Conservation (phyloP, 2,797 vertebrate species). For the Sebastes nivosus region DNA sequence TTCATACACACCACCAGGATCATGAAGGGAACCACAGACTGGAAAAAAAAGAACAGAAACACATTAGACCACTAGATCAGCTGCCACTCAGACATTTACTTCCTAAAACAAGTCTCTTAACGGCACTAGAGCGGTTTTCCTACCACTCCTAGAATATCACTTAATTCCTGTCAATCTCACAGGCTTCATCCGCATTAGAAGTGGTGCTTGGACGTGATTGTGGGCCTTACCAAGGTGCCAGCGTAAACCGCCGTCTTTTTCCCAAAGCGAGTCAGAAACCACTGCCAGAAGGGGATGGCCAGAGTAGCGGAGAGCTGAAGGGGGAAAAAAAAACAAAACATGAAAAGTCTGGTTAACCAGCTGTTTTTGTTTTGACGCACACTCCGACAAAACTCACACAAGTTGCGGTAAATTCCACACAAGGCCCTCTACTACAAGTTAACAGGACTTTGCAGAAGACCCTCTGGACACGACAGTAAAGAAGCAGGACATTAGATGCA, state of each 20-base stretch:
- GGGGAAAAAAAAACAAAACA: neutral
- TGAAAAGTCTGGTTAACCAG: slow-evolving; percentile 17
- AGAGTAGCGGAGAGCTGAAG: slow-evolving; percentile 90
- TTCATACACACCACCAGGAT: slow-evolving; percentile 86
- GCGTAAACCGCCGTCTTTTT: slow-evolving; percentile 93
- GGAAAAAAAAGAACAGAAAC: slow-evolving; percentile 14
- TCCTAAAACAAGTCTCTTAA: neutral
- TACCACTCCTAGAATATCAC: neutral
- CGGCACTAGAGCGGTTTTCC: neutral
- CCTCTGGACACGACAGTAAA: neutral
- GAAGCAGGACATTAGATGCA: neutral
- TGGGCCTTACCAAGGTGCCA: slow-evolving; percentile 89
- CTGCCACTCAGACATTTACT: neutral
- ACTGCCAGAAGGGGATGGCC: slow-evolving; percentile 97
- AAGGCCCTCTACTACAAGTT: neutral
- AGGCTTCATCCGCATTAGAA: neutral
- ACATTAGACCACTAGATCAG: neutral
- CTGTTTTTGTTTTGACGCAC: slow-evolving; percentile 4
- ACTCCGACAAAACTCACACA: neutral
- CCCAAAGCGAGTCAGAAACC: slow-evolving; percentile 95
- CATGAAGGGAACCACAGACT: slow-evolving; percentile 95
- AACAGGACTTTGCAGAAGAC: neutral
- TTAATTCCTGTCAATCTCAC: neutral
- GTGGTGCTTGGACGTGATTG: neutral
- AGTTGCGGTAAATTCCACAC: slow-evolving; percentile 1